These are phyloP conservation scores for Podarcis cretensis DNA, from an alignment of 2,113 vertebrate species.

Conservation along the genomic window DNA sequence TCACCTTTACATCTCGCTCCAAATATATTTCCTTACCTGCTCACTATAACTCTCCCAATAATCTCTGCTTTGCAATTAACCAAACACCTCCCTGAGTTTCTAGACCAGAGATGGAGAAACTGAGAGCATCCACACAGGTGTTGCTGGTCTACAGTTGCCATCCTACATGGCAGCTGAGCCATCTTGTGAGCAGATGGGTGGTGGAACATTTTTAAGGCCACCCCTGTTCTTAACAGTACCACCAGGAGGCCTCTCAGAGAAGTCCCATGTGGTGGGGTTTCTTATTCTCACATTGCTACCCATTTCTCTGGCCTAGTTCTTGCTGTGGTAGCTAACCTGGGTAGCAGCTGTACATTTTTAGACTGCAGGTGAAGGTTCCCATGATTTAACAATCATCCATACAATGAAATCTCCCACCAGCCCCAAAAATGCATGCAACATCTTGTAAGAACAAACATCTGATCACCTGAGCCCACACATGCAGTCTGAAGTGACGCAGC, in stretches of 20 bases:
- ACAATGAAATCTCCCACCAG: too few species aligned
- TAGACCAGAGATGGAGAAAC: too few species aligned
- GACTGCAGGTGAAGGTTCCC: too few species aligned
- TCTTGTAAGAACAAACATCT: neutral
- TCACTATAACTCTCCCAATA: too few species aligned
- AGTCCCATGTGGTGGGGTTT: neutral
- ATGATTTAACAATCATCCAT: neutral
- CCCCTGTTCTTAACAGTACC: too few species aligned
- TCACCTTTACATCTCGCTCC: too few species aligned
- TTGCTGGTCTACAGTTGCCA: too few species aligned
- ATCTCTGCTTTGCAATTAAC: neutral
- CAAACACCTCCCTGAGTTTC: neutral
- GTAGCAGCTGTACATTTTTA: too few species aligned
- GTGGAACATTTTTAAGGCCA: neutral
- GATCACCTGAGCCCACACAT: neutral
- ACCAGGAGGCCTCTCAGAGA: neutral
- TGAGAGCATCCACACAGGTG: too few species aligned
- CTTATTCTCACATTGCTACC: neutral
- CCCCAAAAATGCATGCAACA: neutral
- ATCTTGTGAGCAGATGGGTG: too few species aligned
- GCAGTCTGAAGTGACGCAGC: neutral
- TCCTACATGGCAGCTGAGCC: too few species aligned
- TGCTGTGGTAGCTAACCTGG: neutral
- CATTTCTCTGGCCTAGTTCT: neutral
- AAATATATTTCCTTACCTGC: neutral